Evolutionary conservation across 2,888 invertebrate genomes (phyloP), one percentile per base, ranked within the genome.

Genomic region (Leptura quadrifasciata): DNA sequence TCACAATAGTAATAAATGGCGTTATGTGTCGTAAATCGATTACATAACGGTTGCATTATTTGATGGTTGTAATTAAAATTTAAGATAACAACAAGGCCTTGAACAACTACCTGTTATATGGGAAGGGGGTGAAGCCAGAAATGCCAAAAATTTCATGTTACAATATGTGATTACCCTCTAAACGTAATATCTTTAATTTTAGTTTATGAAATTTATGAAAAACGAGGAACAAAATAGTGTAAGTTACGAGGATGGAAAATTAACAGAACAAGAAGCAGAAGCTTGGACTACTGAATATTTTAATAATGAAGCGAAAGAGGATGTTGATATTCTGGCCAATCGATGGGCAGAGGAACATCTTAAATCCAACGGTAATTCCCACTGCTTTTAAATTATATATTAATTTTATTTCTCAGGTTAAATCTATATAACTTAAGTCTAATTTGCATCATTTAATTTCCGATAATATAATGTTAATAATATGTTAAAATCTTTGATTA

Each of bases 151-250:
- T n/a, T n/a, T n/a, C n/a, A n/a, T n/a, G n/a, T n/a, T n/a, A n/a
- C n/a, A n/a, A n/a, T n/a, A n/a, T n/a, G n/a, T n/a, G n/a, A n/a
- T n/a, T n/a, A n/a, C n/a, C n/a, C n/a, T n/a, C n/a, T n/a, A n/a
- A n/a, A n/a, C n/a, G n/a, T n/a, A 47, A 12, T 76, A 1, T 20
- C 27, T 47, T 70, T 24, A 31, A 54, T 81, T 86, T 75, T 91
- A 95, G 91, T 96, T 96, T 86, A 94, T 96, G 94, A 94, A 93
- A 85, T 96, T 96, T 87, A 95, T 96, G 93, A 93, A 93, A 85
- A 93, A 93, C 89, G 93, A 95, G 75, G 93, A 94, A 86, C 92
- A 93, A 84, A 93, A 93, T 57, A 93, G 94, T 80, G 88, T 92
- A 68, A 90, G 91, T 76, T 87, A 94, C 60, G 91, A 92, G 81